Evolutionary conservation across 2,888 invertebrate species (phyloP).

Genomic region (Pandemis heparana): DNA sequence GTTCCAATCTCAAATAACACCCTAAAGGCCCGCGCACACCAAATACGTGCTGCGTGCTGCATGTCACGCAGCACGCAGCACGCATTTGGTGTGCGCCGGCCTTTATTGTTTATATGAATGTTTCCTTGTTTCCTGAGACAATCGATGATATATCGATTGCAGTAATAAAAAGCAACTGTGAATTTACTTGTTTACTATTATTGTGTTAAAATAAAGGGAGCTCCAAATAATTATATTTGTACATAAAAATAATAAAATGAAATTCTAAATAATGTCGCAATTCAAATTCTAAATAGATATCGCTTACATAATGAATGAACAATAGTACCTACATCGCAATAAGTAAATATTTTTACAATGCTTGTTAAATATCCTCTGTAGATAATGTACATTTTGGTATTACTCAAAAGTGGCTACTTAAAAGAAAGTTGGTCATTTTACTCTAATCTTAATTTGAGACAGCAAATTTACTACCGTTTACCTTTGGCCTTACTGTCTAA

Average conservation of each 20-base stretch:
- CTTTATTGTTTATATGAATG: too few species aligned
- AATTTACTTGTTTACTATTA: background rate
- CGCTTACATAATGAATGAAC: constrained; percentile 38
- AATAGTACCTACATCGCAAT: constrained; percentile 38
- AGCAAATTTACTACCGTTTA: background rate
- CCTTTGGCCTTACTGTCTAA: too few species aligned
- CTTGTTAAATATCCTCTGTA: constrained; percentile 17
- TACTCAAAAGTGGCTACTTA: constrained; percentile 12
- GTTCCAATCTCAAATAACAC: too few species aligned
- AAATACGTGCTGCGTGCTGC: too few species aligned
- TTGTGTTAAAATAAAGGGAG: constrained; percentile 25
- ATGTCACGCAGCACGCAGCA: too few species aligned
- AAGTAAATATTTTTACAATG: constrained; percentile 33
- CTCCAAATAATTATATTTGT: constrained; percentile 36
- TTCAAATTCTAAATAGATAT: constrained; percentile 44
- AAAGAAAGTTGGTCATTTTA: background rate
- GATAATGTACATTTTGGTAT: constrained; percentile 16
- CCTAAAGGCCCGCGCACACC: too few species aligned
- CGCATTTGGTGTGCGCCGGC: too few species aligned
- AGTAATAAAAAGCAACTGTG: background rate
- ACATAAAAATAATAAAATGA: constrained; percentile 40
- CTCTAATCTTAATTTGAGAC: background rate
- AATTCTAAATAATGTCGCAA: constrained; percentile 44
- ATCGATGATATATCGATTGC: too few species aligned
- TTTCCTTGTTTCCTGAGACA: background rate